These are phyloP conservation scores for Calephelis perditalis DNA, from an alignment of 2,888 invertebrate species.

Conservation along the genomic window DNA sequence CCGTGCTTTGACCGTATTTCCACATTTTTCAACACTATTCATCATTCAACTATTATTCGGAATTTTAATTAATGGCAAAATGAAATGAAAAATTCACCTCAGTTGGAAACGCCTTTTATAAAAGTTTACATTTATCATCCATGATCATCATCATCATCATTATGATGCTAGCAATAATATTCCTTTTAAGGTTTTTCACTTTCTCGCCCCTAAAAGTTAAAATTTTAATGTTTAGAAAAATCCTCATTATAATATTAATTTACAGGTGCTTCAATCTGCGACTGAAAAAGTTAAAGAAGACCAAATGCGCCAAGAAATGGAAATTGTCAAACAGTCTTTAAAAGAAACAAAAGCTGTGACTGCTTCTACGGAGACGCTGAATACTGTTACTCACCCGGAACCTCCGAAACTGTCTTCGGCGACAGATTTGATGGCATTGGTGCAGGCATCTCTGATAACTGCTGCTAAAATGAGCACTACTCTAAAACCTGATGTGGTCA, in stretches of 20 bases:
- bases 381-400: constrained; percentile 22
- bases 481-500: constrained; percentile 40
- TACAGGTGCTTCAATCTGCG: constrained; percentile 83
- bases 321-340: constrained; percentile 70
- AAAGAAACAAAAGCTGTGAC: constrained; percentile 45
- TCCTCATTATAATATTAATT: constrained; percentile 14
- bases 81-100: too few relatives aligned
- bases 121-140: too few relatives aligned
- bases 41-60: too few relatives aligned
- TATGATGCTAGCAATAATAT: too few relatives aligned
- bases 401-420: constrained; percentile 49
- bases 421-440: constrained; percentile 54
- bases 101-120: too few relatives aligned
- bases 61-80: too few relatives aligned
- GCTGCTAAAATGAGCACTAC: constrained; percentile 26
- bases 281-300: constrained; percentile 84
- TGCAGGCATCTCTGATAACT: constrained; percentile 59
- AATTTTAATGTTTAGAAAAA: too few relatives aligned
- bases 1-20: too few relatives aligned
- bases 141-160: too few relatives aligned
- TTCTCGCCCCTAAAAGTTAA: too few relatives aligned
- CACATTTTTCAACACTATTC: too few relatives aligned
- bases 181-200: too few relatives aligned
- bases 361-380: constrained; percentile 22
- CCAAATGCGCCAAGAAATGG: constrained; percentile 76